Base-by-base conservation (phyloP, 2,888 invertebrate species). In the Allophyes oxyacanthae region DNA sequence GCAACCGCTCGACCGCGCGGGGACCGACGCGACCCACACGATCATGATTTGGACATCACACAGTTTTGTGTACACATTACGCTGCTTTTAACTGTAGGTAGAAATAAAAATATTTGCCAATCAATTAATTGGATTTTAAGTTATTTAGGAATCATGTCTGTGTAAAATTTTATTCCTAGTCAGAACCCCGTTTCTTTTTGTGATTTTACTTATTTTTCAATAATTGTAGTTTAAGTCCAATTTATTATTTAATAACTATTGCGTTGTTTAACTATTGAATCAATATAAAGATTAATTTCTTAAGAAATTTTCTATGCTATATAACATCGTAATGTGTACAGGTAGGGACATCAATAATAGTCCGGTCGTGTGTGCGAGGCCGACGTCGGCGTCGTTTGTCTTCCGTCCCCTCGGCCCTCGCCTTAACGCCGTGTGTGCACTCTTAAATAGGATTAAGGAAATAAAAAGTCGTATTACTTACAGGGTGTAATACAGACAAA, bases 331-430 rank as follows among this genome's bases (percentile, higher is more conserved):
- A 38, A 14, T 45, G 14, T 42, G 42, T 38, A 26, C 51, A 59
- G 55, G 46, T 44, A 14, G 26, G 9, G 33, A 53, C 61, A 69
- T 73, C 68, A 68, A 70, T 64, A 72, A 52, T 46, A 50, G 64
- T 54, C 64, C 9, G 37, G 41, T 13, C 25, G 50, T 65, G 48
- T 67, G 65, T 64, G 50, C 36, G 54, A 46, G 55, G 52, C 53
- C 48, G 61, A 60, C 55, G 57, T 75, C 48, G 61, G 59, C 55
- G 57, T 75, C 78, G 66, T 79, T 79, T 70, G 70, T 80, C 69
- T 72, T 46, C 11, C 52, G 62, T 33, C 45, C 57, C 59, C 38
- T 36, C 53, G 40, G 60, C 40, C 38, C 20, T 7, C 53, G 11
- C 43, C 36, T 45, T 14, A 42, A 37, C 28, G 45, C 42, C 63